Conservation (phyloP, 2,113 vertebrate species). For the Scopus umbretta region DNA sequence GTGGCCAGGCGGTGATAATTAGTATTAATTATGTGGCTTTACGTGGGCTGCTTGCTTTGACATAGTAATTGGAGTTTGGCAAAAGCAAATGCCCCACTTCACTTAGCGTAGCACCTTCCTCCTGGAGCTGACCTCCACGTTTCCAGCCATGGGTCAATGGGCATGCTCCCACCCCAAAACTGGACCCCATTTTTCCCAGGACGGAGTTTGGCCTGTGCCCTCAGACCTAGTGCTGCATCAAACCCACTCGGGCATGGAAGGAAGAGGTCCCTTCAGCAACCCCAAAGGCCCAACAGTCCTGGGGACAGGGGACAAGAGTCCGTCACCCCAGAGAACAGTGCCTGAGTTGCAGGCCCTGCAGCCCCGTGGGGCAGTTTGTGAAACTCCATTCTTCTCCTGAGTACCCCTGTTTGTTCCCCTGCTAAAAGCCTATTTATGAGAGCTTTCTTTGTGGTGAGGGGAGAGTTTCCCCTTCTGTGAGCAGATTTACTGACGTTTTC, state of each 20-base stretch:
- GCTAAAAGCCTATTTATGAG: not conserved
- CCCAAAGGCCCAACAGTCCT: not conserved
- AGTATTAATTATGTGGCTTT: not conserved
- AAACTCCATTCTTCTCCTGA: not conserved
- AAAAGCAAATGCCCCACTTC: not conserved
- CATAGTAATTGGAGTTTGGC: not conserved
- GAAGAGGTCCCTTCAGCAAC: not conserved
- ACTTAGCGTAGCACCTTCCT: not conserved
- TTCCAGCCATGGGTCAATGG: not conserved
- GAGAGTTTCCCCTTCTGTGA: not conserved
- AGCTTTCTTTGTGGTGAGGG: not conserved
- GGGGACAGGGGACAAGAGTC: not conserved
- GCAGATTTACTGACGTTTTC: not conserved
- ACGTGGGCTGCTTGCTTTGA: not conserved
- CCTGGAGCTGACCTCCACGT: fast-evolving
- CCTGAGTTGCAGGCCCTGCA: not conserved
- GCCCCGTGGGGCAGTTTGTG: fast-evolving
- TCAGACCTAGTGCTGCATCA: not conserved
- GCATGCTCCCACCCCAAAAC: not conserved
- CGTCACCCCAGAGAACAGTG: fast-evolving
- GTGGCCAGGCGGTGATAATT: not conserved
- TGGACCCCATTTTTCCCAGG: not conserved
- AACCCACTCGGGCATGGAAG: not conserved
- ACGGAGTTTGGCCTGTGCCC: not conserved
- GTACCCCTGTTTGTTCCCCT: not conserved